Conservation (phyloP, 2,888 invertebrate species). For the Dicyrtoma fusca region DNA sequence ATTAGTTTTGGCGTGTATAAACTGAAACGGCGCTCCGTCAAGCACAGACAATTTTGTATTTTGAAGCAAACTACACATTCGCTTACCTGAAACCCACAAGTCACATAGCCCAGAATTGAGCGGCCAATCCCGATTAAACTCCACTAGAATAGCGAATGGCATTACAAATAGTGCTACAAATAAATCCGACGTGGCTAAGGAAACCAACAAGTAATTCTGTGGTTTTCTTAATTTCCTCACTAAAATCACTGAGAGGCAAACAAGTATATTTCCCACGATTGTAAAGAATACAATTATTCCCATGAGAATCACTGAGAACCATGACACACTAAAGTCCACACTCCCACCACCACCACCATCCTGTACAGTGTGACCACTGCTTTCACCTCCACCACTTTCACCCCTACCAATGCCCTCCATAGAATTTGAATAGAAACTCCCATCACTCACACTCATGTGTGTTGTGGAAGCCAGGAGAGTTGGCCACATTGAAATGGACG, state of each 20-base stretch:
- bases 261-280: slow-evolving; percentile 85
- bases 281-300: slow-evolving; percentile 69
- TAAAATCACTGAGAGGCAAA: slow-evolving; percentile 82
- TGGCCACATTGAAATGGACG: too few relatives aligned
- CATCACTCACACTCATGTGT: too few relatives aligned
- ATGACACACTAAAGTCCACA: slow-evolving; percentile 1
- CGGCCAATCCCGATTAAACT: slow-evolving; percentile 48
- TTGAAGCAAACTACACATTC: neutral
- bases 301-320: slow-evolving; percentile 63
- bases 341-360: neutral
- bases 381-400: neutral
- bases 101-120: slow-evolving; percentile 75
- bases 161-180: slow-evolving; percentile 94
- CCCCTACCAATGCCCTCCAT: neutral
- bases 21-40: too few relatives aligned
- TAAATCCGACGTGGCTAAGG: slow-evolving; percentile 93
- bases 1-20: too few relatives aligned
- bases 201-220: slow-evolving; percentile 89
- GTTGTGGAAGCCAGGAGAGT: too few relatives aligned
- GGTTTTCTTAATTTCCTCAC: slow-evolving; percentile 87
- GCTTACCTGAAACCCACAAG: slow-evolving; percentile 80
- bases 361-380: neutral
- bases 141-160: slow-evolving; percentile 73
- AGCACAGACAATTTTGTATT: neutral
- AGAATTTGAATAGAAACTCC: too few relatives aligned